A percentile compares a stretch with the other conserved stretches of the same genome.
These are phyloP conservation scores for Zeugodacus cucurbitae DNA, from an alignment of 1,140 invertebrate species.

Conservation along the genomic window DNA sequence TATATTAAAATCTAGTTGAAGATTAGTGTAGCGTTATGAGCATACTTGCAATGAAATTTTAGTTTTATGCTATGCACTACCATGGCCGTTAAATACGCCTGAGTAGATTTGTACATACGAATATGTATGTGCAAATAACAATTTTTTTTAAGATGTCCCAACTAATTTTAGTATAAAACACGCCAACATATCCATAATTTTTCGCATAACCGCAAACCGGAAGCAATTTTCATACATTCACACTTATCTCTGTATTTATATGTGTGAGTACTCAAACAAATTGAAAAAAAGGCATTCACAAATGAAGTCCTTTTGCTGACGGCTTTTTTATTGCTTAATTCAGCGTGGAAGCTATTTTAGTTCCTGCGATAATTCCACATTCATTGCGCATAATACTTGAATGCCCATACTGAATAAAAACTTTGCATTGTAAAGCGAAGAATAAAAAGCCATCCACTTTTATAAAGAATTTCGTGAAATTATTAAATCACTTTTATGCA, in stretches of 20 bases:
- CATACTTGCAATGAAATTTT: too few relatives aligned
- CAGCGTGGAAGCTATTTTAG: slow-evolving; percentile 21
- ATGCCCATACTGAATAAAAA: background rate
- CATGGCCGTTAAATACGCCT: too few relatives aligned
- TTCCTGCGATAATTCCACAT: background rate
- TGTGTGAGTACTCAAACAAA: background rate
- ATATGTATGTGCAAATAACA: too few relatives aligned
- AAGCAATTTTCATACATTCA: background rate
- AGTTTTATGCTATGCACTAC: too few relatives aligned
- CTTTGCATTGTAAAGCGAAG: background rate
- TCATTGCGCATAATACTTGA: background rate
- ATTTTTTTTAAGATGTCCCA: too few relatives aligned
- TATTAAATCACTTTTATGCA: slow-evolving; percentile 29
- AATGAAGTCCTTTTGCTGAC: background rate
- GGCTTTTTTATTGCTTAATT: background rate
- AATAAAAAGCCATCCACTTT: background rate
- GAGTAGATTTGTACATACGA: too few relatives aligned
- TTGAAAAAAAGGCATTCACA: background rate
- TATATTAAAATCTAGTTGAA: too few relatives aligned
- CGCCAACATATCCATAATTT: too few relatives aligned
- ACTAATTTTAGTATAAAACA: too few relatives aligned
- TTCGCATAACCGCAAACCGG: background rate
- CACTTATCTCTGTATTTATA: too few relatives aligned
- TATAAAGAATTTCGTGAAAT: slow-evolving; percentile 11
- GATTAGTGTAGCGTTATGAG: too few relatives aligned